Evolutionary conservation across 2,797 vertebrate species (phyloP).

Genomic region (Limnodromus scolopaceus): DNA sequence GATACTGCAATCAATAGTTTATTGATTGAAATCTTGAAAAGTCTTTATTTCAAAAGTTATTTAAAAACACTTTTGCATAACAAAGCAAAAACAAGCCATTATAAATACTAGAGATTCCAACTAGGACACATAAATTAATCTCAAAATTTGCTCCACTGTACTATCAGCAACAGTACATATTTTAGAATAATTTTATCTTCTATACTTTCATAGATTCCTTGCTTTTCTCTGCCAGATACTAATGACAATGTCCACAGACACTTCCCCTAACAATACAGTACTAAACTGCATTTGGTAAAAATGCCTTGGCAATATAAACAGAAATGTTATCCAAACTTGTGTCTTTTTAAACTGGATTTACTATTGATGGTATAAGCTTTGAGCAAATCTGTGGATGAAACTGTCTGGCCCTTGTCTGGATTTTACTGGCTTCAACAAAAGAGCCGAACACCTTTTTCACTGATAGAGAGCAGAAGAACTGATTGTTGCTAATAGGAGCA

Average conservation of each 20-base stretch:
- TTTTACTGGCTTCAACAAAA: slow-evolving; percentile 82
- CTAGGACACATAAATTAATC: background rate
- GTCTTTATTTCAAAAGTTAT: background rate
- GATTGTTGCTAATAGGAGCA: slow-evolving; percentile 76
- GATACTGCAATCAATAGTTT: background rate
- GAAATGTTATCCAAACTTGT: slow-evolving; percentile 73
- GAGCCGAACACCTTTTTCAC: slow-evolving; percentile 81
- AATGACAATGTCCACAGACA: background rate
- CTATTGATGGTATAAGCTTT: slow-evolving; percentile 83
- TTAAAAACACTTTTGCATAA: background rate
- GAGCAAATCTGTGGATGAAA: slow-evolving; percentile 81
- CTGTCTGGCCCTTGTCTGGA: slow-evolving; percentile 85
- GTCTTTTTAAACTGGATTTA: slow-evolving; percentile 77
- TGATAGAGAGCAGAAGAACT: slow-evolving; percentile 69
- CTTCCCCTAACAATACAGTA: slow-evolving; percentile 52
- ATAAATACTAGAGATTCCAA: background rate
- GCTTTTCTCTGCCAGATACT: background rate
- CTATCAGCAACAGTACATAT: background rate
- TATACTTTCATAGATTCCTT: background rate
- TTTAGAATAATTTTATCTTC: background rate
- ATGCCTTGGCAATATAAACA: slow-evolving; percentile 79
- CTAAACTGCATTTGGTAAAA: slow-evolving; percentile 80
- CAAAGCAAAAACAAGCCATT: background rate
- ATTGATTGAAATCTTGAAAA: too few species aligned
- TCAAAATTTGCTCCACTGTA: background rate